phyloP scores from a whole-genome alignment of 2,888 invertebrate genomes.

The Thereva unica region DNA sequence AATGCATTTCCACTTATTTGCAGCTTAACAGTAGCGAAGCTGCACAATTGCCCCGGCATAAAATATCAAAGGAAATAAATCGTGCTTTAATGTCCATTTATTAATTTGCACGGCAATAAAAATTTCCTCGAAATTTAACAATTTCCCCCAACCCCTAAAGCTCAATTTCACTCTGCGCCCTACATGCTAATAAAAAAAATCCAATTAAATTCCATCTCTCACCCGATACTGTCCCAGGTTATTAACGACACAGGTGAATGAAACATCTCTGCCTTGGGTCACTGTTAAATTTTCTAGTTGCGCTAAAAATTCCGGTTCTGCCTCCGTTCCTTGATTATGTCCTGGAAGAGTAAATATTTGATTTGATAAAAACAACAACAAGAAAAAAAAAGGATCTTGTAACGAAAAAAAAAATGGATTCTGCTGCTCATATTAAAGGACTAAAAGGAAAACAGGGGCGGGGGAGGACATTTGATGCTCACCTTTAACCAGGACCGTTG shows the following conservation, averaged over 20 bases:
- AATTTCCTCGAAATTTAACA: no score
- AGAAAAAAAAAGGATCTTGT: neutral
- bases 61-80: no score
- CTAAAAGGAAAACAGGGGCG: constrained; percentile 1
- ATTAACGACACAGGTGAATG: constrained; percentile 89
- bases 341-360: constrained; percentile 59
- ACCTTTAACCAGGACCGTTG: constrained; percentile 48
- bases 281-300: constrained; percentile 86
- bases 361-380: neutral
- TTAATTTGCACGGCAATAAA: no score
- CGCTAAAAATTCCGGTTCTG: constrained; percentile 82
- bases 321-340: constrained; percentile 68
- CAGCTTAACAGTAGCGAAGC: no score
- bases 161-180: no score
- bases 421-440: constrained; percentile 13
- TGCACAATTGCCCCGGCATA: no score
- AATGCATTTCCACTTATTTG: no score
- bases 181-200: no score
- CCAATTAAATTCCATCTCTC: constrained; percentile 49
- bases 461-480: constrained; percentile 29
- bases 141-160: no score
- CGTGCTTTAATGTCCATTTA: no score
- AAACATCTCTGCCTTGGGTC: constrained; percentile 83
- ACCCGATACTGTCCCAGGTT: constrained; percentile 87
- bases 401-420: no score